Evolutionary conservation across 2,113 vertebrate genomes (phyloP).

Genomic region (Trematocara marginatum): DNA sequence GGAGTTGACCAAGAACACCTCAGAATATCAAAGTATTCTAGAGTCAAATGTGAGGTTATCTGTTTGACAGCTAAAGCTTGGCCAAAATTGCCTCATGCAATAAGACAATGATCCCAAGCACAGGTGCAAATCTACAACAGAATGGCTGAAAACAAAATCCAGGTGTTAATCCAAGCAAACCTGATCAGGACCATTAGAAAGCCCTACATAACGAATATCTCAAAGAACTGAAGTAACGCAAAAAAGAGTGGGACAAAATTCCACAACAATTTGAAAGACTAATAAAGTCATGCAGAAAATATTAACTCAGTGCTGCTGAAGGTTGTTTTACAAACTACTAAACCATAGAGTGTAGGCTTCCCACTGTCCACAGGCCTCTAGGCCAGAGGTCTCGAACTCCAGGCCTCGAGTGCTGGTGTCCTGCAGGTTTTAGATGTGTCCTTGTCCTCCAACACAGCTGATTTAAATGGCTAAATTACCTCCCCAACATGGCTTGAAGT

Average conservation of each 20-base stretch:
- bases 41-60: not conserved
- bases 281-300: not conserved
- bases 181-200: not conserved
- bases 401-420: not conserved
- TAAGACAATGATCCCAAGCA: not conserved
- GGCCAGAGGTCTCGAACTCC: fast-evolving
- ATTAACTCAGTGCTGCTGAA: not conserved
- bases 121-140: not conserved
- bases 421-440: not conserved
- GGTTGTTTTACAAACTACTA: not conserved
- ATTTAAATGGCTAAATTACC: not conserved
- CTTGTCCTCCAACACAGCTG: not conserved
- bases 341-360: not conserved
- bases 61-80: not conserved
- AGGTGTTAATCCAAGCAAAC: not conserved
- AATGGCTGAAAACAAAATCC: not conserved
- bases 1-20: not conserved
- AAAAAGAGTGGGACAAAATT: not conserved
- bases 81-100: not conserved
- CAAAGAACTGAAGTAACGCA: not conserved
- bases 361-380: not conserved
- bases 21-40: not conserved
- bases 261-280: not conserved
- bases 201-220: not conserved
- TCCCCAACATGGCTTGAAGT: not conserved